Evolutionary conservation across 2,888 invertebrate genomes (phyloP), one percentile per base, ranked within the genome.

Genomic region (Timandra comae): DNA sequence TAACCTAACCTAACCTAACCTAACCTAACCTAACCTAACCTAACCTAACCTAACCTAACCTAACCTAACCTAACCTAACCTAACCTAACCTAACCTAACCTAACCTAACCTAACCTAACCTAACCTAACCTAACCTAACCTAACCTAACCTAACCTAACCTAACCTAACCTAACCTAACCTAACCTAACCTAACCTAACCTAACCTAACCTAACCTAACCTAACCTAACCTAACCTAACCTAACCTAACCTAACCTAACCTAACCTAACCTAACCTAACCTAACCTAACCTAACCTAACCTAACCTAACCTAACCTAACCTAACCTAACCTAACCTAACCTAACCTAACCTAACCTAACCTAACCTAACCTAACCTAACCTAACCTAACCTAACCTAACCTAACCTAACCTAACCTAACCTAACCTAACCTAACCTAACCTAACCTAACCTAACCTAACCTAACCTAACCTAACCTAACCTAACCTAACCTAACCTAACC

Each of bases 261-360:
- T 24, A 27, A 35, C 22, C 25, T 21, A 33, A 27, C 27, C 27
- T 26, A 33, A 22, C 12, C 29, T 24, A 19, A 26, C 30, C 35
- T 27, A 27, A 20, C 11, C 23, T 33, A 3, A 19, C 25, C 19
- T 19, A 23, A 30, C 35, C 27, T 25, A 25, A 31, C 16, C 19
- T 31, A 31, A 19, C 31, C 19, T 30, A 30, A 31, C 31, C 31
- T 31, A 31, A 31, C 31, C 31, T 31, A 31, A 31, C 31, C 31
- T 22, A 22, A 22, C 22, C 22, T 22, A 22, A 22, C 22, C 22
- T 22, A 22, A 22, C 22, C 27, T 30, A 30, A 30, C 30, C 19
- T 24, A 24, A 30, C 23, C 30, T 38, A 38, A 38, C 38, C 38
- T 38, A 38, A 38, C 38, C 38, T 38, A 38, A 38, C 38, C 38